Evolutionary conservation across 2,888 invertebrate species (phyloP).

Genomic region (Meteorus colon): DNA sequence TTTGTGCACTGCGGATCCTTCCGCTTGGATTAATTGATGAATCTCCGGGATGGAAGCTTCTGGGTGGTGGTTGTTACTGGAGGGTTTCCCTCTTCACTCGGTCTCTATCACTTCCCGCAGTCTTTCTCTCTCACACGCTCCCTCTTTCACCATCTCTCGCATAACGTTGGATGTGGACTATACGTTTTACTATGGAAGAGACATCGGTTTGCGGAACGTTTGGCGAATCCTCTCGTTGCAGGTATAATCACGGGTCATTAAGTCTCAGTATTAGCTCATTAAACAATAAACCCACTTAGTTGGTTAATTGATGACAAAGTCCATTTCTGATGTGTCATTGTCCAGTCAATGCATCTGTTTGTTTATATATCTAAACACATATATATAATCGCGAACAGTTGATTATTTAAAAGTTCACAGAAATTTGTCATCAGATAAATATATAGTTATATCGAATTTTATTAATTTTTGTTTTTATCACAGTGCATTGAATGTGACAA

Average conservation of each 20-base stretch:
- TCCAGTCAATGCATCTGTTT: not conserved
- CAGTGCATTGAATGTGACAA: no score
- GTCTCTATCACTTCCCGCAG: not conserved
- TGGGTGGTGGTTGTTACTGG: not conserved
- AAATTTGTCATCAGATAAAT: no score
- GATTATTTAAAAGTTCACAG: no score
- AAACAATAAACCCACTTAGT: slow-evolving; percentile 65
- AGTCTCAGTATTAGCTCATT: slow-evolving; percentile 66
- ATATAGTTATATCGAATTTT: no score
- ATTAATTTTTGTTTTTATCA: no score
- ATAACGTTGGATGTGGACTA: slow-evolving; percentile 1
- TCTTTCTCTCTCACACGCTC: not conserved
- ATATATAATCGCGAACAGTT: not conserved
- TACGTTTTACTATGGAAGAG: slow-evolving; percentile 30
- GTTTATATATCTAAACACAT: not conserved
- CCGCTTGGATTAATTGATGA: slow-evolving; percentile 12
- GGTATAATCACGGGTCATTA: slow-evolving; percentile 67
- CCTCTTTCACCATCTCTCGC: slow-evolving; percentile 5
- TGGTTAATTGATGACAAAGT: slow-evolving; percentile 63
- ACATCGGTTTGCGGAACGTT: slow-evolving; percentile 42
- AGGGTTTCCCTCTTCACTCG: not conserved
- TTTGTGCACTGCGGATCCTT: slow-evolving; percentile 1
- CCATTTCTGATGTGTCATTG: not conserved
- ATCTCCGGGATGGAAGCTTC: slow-evolving; percentile 6
- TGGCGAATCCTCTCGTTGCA: slow-evolving; percentile 50